Evolutionary conservation across 53 echinoderm and acorn worm species (phyloP).

Genomic region (Crossaster papposus): DNA sequence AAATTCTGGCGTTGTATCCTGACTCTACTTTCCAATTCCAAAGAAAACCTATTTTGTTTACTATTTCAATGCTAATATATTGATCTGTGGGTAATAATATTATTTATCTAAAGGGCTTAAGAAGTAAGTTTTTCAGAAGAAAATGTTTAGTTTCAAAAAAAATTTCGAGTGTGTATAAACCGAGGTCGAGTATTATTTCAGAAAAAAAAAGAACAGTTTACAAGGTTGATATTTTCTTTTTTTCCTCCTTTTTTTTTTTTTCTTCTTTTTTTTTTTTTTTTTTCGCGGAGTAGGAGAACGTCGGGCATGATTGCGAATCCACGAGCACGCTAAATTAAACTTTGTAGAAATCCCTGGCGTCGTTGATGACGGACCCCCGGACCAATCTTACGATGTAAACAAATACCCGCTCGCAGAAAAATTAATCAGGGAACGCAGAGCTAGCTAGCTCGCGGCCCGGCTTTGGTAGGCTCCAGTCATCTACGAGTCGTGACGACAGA

Average conservation of each 20-base stretch:
- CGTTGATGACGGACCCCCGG: constrained; percentile 58
- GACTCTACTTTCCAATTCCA: too few species aligned
- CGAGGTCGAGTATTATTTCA: neutral
- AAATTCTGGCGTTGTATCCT: too few species aligned
- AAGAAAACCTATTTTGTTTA: too few species aligned
- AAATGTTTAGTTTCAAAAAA: neutral
- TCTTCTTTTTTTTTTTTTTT: too few species aligned
- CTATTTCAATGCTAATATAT: too few species aligned
- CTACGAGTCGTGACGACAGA: constrained; percentile 63
- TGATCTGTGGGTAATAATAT: too few species aligned
- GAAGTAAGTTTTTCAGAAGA: too few species aligned
- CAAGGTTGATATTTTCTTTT: neutral
- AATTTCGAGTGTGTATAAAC: neutral
- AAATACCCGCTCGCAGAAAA: constrained; percentile 65
- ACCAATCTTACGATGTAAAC: constrained; percentile 64
- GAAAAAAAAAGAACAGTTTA: constrained; percentile 45
- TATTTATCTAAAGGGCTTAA: too few species aligned
- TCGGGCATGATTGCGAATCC: constrained; percentile 35
- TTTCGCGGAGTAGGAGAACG: constrained; percentile 20
- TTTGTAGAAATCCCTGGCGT: constrained; percentile 62
- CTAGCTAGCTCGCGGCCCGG: constrained; percentile 59
- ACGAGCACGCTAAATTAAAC: constrained; percentile 60
- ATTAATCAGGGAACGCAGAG: constrained; percentile 59
- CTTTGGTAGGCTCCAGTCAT: constrained; percentile 65
- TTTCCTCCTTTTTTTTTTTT: too few species aligned